These are phyloP conservation scores for Eremobia ochroleuca DNA, from an alignment of 2,888 invertebrate genomes.

Conservation along the genomic window DNA sequence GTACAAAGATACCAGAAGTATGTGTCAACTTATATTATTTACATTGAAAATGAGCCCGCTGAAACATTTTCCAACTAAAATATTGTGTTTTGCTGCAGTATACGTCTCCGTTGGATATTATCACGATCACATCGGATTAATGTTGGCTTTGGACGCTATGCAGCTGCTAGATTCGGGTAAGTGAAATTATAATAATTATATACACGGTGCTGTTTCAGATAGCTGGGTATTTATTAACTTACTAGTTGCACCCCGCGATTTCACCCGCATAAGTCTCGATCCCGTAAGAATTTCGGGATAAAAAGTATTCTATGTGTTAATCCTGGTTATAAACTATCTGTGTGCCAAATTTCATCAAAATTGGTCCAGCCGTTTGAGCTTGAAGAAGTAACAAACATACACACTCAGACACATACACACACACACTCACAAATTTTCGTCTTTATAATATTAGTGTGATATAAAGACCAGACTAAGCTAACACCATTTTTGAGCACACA, in stretches of 20 bases:
- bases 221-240: background rate
- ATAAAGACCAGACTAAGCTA: background rate
- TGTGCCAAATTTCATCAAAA: too few species aligned
- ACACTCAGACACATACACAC: too few species aligned
- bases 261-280: too few species aligned
- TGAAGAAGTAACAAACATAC: too few species aligned
- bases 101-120: conserved; percentile 97
- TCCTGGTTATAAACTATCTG: too few species aligned
- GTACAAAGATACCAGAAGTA: conserved; percentile 96
- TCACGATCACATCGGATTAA: conserved; percentile 97
- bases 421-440: too few species aligned
- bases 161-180: conserved; percentile 95
- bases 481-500: too few species aligned
- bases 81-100: conserved; percentile 91
- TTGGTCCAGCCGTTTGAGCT: too few species aligned
- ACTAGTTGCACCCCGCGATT: too few species aligned
- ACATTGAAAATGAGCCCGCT: conserved; percentile 15
- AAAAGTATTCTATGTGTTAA: too few species aligned
- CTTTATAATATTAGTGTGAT: too few species aligned
- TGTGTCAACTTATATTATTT: conserved; percentile 78
- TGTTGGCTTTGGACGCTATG: conserved; percentile 96
- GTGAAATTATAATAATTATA: conserved; percentile 55
- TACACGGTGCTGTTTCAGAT: background rate
- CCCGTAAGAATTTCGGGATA: too few species aligned
- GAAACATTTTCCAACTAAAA: conserved; percentile 8